Base-by-base conservation (phyloP, 92 coral and sea anemone genomes). In the Hydrozoanthus gracilis region DNA sequence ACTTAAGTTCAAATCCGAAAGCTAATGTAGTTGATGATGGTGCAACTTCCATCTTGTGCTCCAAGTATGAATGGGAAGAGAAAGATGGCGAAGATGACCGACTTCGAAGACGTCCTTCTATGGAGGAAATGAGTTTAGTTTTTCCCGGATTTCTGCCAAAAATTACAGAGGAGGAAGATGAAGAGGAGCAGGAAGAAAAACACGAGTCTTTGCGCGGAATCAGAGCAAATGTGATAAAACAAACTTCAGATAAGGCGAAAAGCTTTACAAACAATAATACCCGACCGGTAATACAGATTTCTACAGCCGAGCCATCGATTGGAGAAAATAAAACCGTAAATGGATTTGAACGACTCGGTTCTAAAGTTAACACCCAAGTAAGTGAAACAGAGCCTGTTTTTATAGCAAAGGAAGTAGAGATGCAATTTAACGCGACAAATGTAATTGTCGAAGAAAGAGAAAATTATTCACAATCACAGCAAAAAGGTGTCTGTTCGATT, bases 101-200 rank as follows among this genome's bases (percentile, higher is more conserved):
- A 0, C 51, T 47, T 86, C 88, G 94, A 45, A 90, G 96, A 73
- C 93, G 87, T 44, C 91, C 98, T 15, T 92, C 98, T 15, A 91
- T 96, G 95, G 99, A 96, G 67, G 98, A 96, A 76, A 93, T 95
- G 92, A 95, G 93, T 73, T 78, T 95, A 44, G 87, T 96, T 72
- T 95, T 95, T 66, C 99, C 99, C 17, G 98, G 98, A 47, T 76
- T 87, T 90, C 83, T 96, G 77, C 94, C 99, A 4, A 91, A 92
- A 66, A 96, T 96, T 48, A 79, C 91, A 8, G 99, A 96, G 86
- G 99, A 96, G 77, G 98, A 92, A 14, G 98, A 94, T 72, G 91
- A 83, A 27, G 89, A 82, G 58, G 89, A 80, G 9, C 91, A 80
- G 20, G 65, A 67, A 3, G 56, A 86, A 80, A 56, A 47, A 16